phyloP scores from a whole-genome alignment of 37 sponge, comb jelly and placozoan species.

The Aphrocallistes beatrix region DNA sequence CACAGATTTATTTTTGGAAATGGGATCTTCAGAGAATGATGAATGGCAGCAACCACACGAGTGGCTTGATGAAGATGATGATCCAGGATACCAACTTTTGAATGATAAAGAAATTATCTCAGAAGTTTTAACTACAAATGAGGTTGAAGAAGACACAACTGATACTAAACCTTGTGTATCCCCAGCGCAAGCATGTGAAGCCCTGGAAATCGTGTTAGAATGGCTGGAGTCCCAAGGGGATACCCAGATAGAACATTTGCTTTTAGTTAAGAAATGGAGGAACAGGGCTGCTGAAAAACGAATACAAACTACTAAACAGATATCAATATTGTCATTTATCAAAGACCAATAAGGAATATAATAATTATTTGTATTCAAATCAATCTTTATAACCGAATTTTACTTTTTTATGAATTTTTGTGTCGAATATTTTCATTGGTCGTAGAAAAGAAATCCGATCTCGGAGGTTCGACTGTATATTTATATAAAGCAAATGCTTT shows the following conservation, averaged over 20 bases:
- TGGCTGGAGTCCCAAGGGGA: conserved; percentile 21
- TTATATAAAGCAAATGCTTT: too few relatives aligned
- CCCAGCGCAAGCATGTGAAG: conserved; percentile 12
- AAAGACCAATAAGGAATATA: too few relatives aligned
- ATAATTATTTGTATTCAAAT: too few relatives aligned
- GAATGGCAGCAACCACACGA: neutral
- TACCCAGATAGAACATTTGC: neutral
- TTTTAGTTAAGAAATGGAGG: conserved; percentile 18
- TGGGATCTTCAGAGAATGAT: neutral
- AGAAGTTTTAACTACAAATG: neutral
- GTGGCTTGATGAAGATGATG: conserved; percentile 18
- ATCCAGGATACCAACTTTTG: conserved; percentile 25
- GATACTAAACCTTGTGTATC: conserved; percentile 6
- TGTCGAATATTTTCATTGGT: too few relatives aligned
- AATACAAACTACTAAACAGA: too few relatives aligned
- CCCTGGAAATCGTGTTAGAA: conserved; percentile 4
- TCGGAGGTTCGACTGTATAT: too few relatives aligned
- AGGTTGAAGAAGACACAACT: neutral
- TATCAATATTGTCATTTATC: too few relatives aligned
- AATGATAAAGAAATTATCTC: conserved; percentile 27
- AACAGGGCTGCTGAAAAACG: too few relatives aligned
- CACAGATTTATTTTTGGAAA: conserved; percentile 3
- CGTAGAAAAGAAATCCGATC: too few relatives aligned
- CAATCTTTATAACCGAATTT: too few relatives aligned
- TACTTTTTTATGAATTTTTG: too few relatives aligned